These are phyloP conservation scores for Acridotheres tristis DNA, from an alignment of 2,797 vertebrate genomes.

Conservation along the genomic window DNA sequence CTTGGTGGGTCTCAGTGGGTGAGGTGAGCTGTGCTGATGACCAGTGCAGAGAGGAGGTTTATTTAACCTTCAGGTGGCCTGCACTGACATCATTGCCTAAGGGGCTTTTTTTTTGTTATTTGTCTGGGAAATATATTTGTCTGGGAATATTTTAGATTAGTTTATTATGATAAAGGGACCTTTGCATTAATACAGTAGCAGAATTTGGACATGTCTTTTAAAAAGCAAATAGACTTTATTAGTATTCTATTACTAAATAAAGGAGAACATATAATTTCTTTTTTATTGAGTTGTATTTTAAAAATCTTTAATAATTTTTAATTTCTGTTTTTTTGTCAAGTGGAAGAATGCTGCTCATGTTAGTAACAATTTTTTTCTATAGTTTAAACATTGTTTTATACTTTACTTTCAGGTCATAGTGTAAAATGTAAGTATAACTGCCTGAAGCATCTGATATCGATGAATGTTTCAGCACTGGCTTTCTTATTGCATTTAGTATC, in stretches of 20 bases:
- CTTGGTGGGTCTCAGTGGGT: neutral
- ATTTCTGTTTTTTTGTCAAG: neutral
- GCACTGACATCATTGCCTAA: neutral
- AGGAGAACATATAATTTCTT: neutral
- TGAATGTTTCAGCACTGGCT: neutral
- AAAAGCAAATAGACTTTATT: constrained; percentile 17
- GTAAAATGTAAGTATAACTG: neutral
- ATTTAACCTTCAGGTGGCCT: constrained; percentile 18
- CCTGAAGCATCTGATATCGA: neutral
- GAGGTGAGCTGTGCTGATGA: neutral
- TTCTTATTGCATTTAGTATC: neutral
- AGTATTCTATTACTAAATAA: neutral
- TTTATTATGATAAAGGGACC: constrained; percentile 4
- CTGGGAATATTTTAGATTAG: constrained; percentile 10
- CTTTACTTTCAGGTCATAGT: neutral
- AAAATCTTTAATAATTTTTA: neutral
- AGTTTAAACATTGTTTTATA: neutral
- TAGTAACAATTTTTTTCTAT: neutral
- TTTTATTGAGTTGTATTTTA: neutral
- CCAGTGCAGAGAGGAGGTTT: neutral
- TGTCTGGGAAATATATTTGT: neutral
- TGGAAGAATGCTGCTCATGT: neutral
- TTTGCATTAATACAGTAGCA: constrained; percentile 14
- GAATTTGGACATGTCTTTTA: constrained; percentile 15
- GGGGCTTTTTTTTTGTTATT: neutral